Conservation (phyloP, 2,797 vertebrate genomes). For the Propithecus deckenii region DNA sequence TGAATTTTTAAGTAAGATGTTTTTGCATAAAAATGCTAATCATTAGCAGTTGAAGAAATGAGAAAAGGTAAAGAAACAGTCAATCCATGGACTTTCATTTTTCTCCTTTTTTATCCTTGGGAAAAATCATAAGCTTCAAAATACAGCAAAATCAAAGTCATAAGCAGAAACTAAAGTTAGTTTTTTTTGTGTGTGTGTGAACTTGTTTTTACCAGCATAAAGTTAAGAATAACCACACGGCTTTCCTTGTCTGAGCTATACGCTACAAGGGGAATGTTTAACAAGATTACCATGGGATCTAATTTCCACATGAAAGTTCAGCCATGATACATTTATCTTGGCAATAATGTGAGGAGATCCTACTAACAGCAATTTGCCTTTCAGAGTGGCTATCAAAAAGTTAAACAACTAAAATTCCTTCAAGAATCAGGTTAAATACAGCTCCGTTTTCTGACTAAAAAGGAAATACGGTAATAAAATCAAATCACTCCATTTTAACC, state of each 20-base stretch:
- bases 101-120: not conserved
- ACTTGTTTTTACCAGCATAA: not conserved
- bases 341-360: not conserved
- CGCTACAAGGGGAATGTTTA: not conserved
- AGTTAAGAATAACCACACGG: not conserved
- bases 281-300: not conserved
- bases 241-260: not conserved
- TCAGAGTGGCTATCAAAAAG: not conserved
- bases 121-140: not conserved
- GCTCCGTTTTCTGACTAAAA: not conserved
- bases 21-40: not conserved
- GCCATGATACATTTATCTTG: not conserved
- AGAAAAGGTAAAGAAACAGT: not conserved
- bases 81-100: not conserved
- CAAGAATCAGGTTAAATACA: not conserved
- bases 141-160: slow-evolving; percentile 9
- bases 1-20: not conserved
- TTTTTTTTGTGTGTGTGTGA: not conserved
- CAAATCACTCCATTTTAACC: not conserved
- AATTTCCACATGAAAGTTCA: slow-evolving; percentile 1
- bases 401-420: not conserved
- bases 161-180: not conserved
- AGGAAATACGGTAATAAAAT: not conserved
- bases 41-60: not conserved
- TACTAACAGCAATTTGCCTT: not conserved